Conservation (phyloP, 2,113 vertebrate species). For the Eubucco bourcierii region DNA sequence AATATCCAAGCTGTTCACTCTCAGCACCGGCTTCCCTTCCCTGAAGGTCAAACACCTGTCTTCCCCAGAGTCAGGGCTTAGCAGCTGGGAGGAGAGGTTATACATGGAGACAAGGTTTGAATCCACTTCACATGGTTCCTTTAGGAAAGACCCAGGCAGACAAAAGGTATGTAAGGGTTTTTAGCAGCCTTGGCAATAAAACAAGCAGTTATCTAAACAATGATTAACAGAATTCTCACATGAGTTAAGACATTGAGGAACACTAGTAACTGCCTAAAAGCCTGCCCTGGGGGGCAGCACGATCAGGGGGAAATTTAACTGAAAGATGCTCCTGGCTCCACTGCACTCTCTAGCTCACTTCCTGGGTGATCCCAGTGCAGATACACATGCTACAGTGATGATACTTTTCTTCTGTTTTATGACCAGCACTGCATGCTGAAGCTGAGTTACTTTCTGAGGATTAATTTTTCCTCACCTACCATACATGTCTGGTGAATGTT, state of each 20-base stretch:
- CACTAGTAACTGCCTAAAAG: neutral
- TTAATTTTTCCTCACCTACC: neutral
- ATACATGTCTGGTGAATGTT: neutral
- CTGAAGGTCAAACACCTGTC: neutral
- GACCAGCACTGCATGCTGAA: neutral
- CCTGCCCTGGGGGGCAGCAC: neutral
- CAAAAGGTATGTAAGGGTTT: neutral
- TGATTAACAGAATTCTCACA: neutral
- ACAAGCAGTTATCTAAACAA: neutral
- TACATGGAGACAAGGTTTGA: neutral
- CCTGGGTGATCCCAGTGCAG: neutral
- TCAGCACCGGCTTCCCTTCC: neutral
- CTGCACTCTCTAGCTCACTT: neutral
- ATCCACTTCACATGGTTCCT: neutral
- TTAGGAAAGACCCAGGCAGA: neutral
- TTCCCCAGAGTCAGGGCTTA: neutral
- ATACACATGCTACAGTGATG: neutral
- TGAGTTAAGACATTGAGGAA: neutral
- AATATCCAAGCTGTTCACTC: neutral
- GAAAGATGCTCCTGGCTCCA: neutral
- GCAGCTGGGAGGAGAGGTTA: neutral
- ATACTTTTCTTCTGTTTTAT: neutral
- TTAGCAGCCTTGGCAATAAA: neutral
- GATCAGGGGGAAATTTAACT: neutral
- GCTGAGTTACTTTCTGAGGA: neutral